Evolutionary conservation across 2,888 invertebrate genomes (phyloP), one percentile per base, ranked within the genome.

Genomic region (Pemphredon lugubris): DNA sequence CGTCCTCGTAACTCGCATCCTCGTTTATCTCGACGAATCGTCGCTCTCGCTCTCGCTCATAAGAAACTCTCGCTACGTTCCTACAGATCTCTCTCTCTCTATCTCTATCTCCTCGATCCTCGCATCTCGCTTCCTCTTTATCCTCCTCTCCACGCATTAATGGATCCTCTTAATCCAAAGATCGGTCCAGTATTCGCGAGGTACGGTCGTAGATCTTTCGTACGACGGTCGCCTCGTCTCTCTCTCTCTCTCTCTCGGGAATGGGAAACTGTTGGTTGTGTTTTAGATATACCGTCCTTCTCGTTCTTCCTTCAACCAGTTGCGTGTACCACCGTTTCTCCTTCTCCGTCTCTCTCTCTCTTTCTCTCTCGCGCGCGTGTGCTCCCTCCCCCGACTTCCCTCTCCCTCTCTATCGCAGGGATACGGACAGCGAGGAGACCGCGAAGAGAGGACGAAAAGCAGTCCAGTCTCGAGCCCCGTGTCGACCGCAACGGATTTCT

Each of bases 391-490:
- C 1, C 34, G 9, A 4, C 4, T 20, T 21, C 13, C 23, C 16
- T 45, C 63, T 73, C 72, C 53, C 51, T n/a, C 44, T 30, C 14
- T 45, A 32, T 26, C 40, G 47, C 57, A 70, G 47, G 54, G 58
- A 30, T 30, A 30, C 9, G 7, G 9, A 30, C 57, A 60, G 53
- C 40, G 11, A 30, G 45, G 63, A 47, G 63, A 63, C 39, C 54
- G 50, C 18, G 54, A 40, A 50, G 34, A 32, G 44, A 47, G 45
- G 16, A 40, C 57, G 45, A 55, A 32, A 26, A 50, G 47, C 68
- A 67, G 66, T 61, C 57, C 84, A 88, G 88, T 88, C 86, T 86
- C 84, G 87, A 86, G 84, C 77, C 82, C 86, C 84, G 87, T 86
- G 88, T 87, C 83, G 83, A 80, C 75, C 83, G 81, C 73, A 72